Evolutionary conservation across 2,797 vertebrate genomes (phyloP).

Genomic region (Lepidocolaptes lacrymiger): DNA sequence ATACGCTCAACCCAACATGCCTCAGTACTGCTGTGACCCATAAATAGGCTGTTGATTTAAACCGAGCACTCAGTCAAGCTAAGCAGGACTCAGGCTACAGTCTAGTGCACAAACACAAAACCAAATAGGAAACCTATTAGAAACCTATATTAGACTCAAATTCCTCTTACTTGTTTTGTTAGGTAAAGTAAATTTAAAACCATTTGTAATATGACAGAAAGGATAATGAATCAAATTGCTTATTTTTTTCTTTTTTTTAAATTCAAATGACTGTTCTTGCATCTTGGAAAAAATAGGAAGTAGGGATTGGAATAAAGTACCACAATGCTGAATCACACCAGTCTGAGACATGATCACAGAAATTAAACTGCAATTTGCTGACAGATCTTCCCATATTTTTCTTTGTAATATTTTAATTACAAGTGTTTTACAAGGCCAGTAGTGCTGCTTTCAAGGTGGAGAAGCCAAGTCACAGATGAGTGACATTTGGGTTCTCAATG

Average conservation of each 20-base stretch:
- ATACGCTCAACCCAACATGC: neutral
- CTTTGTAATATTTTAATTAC: neutral
- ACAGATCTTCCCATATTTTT: neutral
- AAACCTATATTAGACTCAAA: neutral
- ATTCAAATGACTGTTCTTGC: neutral
- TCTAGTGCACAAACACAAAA: neutral
- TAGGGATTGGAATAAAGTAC: neutral
- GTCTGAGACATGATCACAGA: neutral
- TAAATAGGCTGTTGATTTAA: neutral
- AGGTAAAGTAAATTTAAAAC: neutral
- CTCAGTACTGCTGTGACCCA: neutral
- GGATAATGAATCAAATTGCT: neutral
- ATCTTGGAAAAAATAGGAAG: neutral
- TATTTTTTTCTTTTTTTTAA: neutral
- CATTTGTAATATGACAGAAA: neutral
- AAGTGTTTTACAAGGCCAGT: neutral
- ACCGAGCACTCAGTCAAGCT: neutral
- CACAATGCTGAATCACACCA: neutral
- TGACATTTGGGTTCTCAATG: neutral
- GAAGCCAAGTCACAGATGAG: neutral
- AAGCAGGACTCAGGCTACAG: neutral
- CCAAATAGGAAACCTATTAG: neutral
- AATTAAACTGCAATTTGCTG: neutral
- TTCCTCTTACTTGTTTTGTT: neutral
- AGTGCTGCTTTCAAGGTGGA: rapidly evolving